Evolutionary conservation across 2,797 vertebrate species (phyloP), one percentile per base, ranked within the genome.

Genomic region (Epinephelus coioides): DNA sequence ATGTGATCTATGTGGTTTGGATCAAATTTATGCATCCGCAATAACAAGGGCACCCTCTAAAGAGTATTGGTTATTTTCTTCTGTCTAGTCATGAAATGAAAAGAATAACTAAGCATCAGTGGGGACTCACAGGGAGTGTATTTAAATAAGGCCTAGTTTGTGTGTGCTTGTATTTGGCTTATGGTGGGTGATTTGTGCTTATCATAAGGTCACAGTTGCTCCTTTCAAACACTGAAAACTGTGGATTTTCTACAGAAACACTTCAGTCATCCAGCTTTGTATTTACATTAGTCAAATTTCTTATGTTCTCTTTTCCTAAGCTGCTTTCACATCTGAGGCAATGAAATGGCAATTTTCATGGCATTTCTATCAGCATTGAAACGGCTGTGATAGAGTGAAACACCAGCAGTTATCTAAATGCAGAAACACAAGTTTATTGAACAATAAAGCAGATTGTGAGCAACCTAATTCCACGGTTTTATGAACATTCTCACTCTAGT

Each of bases 321-420:
- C 14, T 51, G 62, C 56, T 51, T 70, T 69, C 61, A 81, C 66
- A 78, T 89, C 65, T 77, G 49, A 53, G 55, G 60, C 61, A 30
- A 65, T 73, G 40, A 63, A 71, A 54, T 50, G n/a, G 65, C 79
- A 86, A 69, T 82, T 78, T 43, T 43, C 8, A 34, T 73, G 43
- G 59, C 38, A 70, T 91, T 86, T 80, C n/a, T 86, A 55, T 73
- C 57, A 27, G 27, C 78, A 73, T 71, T 88, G 59, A 76, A 87
- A 86, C 51, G 0, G 17, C 63, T 78, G 57, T 51, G 54, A 77
- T 73, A 46, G 53, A 68, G 59, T 59, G 19, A 73, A 75, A 76
- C 53, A 77, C 65, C 10, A 27, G 47, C 27, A 53, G 43, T 66
- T 79, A 77, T 76, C 69, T 71, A 53, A 88, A 81, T 85, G 67